phyloP scores from a whole-genome alignment of 2,888 invertebrate genomes.

The Pterobdella sp. region DNA sequence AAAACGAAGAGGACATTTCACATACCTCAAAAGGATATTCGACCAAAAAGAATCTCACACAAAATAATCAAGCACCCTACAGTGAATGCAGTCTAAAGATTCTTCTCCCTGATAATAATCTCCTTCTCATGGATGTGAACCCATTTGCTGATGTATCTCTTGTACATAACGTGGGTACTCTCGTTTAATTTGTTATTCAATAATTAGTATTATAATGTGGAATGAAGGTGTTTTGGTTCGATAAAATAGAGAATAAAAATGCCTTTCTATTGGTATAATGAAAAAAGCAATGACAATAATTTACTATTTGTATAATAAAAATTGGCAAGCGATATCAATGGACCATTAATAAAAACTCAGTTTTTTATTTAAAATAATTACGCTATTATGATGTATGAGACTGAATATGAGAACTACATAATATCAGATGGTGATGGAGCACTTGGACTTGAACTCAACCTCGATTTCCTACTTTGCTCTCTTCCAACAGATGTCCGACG shows the following conservation, averaged over 20 bases:
- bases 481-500: slow-evolving; percentile 92
- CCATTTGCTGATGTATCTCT: neutral
- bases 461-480: slow-evolving; percentile 84
- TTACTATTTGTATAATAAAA: neutral
- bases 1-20: too few species aligned
- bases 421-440: slow-evolving; percentile 67
- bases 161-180: slow-evolving; percentile 5
- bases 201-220: too few species aligned
- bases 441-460: slow-evolving; percentile 70
- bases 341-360: neutral
- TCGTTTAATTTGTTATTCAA: too few species aligned
- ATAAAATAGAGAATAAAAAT: too few species aligned
- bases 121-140: neutral
- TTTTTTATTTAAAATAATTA: too few species aligned
- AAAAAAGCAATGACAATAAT: too few species aligned
- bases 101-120: slow-evolving; percentile 18
- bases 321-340: neutral
- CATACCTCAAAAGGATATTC: too few species aligned
- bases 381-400: too few species aligned
- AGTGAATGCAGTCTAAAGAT: slow-evolving; percentile 2
- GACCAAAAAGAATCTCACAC: neutral
- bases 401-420: neutral
- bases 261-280: too few species aligned
- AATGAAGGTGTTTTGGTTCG: too few species aligned
- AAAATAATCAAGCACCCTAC: neutral